phyloP scores from a whole-genome alignment of 2,888 invertebrate species.

The Deroplatys truncata region DNA sequence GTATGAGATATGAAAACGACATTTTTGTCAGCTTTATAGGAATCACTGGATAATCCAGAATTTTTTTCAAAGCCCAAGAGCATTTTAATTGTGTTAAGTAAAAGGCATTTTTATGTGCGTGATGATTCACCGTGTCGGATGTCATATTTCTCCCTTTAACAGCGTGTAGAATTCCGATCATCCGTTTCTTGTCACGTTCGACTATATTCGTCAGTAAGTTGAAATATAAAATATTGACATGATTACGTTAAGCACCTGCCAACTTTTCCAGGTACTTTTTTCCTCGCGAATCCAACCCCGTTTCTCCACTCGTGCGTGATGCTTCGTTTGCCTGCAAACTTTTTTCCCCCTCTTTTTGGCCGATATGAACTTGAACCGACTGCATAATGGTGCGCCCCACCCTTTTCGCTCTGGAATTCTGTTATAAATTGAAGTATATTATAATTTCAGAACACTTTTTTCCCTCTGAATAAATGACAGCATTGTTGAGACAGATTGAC shows the following conservation, averaged over 20 bases:
- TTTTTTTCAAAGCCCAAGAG: too few species aligned
- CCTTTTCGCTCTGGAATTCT: background rate
- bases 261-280: background rate
- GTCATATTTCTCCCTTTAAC: background rate
- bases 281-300: background rate
- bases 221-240: background rate
- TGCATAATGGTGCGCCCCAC: background rate
- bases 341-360: background rate
- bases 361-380: constrained; percentile 1
- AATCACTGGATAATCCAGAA: too few species aligned
- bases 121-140: background rate
- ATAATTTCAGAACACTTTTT: background rate
- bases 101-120: background rate
- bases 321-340: background rate
- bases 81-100: too few species aligned
- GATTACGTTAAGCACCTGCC: background rate
- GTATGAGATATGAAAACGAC: too few species aligned
- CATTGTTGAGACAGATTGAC: background rate
- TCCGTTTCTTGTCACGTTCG: background rate
- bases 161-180: too few species aligned
- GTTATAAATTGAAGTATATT: constrained; percentile 7
- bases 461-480: background rate
- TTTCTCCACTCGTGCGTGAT: background rate
- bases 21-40: too few species aligned
- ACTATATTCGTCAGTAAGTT: background rate